Base-by-base conservation (phyloP, 2,888 invertebrate species). In the Gari tellinella region DNA sequence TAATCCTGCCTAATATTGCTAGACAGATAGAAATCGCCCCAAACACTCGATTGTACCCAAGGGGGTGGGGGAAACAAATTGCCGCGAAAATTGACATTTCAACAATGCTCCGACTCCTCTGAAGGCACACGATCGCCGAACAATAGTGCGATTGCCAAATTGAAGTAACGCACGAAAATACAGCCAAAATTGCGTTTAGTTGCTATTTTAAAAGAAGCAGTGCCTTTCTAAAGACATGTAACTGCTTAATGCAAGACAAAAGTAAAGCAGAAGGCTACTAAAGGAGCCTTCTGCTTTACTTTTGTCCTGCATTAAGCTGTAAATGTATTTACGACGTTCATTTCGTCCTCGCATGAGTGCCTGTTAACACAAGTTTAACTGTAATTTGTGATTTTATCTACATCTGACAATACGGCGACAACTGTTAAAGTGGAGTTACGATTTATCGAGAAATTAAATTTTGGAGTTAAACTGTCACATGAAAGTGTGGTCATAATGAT, bases 71-170 rank as follows among this genome's bases (percentile, higher is more conserved):
- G 37, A 43, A 57, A 43, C 63, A 63, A 46, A 57, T 56, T 43
- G 38, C 57, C 51, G 49, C 45, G 38, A 51, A 56, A 69, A 56
- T 68, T 68, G 68, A 49, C 68, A 68, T 69, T 69, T 37, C 43
- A 45, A 69, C 69, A 57, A 62, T 40, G 57, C 56, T 15, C 17
- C 37, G 25, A 23, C 53, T 57, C 45, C 40, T 26, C 21, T 57
- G 63, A 69, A 57, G 52, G 56, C 63, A 51, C 5, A 4, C 46
- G 43, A 41, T 19, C 41, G 17, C n/a, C 23, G 38, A 52, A 69
- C 69, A 57, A 69, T 63, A 25, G 45, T 31, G 69, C 55, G 41
- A 41, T 25, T 37, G 40, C 49, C 25, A 69, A 69, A 69, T 69
- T 69, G 43, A 46, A 31, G 45, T 38, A 41, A 45, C 49, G 10